A percentile compares a stretch with the other conserved stretches of the same genome.
These are phyloP conservation scores for Phenganax marumi DNA, from an alignment of 92 coral and sea anemone genomes.

Conservation along the genomic window DNA sequence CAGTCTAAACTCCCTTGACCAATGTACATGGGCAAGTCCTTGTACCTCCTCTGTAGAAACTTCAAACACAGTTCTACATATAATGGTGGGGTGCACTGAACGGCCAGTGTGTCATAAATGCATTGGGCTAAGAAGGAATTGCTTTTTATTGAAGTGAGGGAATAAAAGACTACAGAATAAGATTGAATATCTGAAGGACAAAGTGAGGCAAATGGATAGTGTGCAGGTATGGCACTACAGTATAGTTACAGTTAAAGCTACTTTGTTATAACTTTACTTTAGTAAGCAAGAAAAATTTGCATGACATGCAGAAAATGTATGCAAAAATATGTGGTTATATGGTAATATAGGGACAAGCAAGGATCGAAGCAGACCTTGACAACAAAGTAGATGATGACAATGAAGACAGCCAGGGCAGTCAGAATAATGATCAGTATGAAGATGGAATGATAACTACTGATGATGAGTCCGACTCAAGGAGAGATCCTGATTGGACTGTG, in stretches of 20 bases:
- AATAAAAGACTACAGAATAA: neutral
- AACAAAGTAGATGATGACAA: neutral
- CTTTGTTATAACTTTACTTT: no score
- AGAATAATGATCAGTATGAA: neutral
- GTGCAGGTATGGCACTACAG: neutral
- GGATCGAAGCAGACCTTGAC: neutral
- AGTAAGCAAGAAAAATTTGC: neutral
- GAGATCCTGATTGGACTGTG: constrained; percentile 5
- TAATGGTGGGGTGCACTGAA: neutral
- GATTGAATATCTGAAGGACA: neutral
- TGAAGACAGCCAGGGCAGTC: neutral
- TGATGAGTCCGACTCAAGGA: neutral
- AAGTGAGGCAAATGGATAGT: neutral
- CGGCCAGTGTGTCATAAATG: neutral
- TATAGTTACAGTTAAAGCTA: neutral
- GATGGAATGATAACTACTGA: neutral
- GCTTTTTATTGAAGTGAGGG: neutral
- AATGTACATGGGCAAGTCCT: no score
- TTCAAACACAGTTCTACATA: neutral
- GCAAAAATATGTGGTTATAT: neutral
- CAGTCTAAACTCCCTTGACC: no score
- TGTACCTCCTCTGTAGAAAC: no score
- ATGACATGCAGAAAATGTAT: neutral
- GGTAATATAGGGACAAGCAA: neutral
- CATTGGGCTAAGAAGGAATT: neutral